Conservation (phyloP, 2,888 invertebrate genomes). For the Cynaeus angustus region DNA sequence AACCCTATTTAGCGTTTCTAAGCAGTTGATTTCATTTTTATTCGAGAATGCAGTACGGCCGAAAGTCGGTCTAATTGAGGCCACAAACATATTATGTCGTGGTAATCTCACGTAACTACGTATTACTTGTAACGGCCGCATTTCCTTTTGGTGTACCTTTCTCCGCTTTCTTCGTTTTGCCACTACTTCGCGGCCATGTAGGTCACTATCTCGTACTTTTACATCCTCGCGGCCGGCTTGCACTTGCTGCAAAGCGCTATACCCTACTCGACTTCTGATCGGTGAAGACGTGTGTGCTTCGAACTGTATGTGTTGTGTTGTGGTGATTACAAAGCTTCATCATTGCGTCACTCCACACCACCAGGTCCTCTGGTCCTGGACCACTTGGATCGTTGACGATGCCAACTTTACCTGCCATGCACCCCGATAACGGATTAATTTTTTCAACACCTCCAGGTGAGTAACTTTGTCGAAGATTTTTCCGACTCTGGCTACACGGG, state of each 20-base stretch:
- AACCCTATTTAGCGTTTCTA: slow-evolving; percentile 56
- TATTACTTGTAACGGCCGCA: slow-evolving; percentile 70
- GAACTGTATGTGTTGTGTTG: slow-evolving; percentile 56
- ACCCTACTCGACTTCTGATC: slow-evolving; percentile 58
- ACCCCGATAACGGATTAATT: slow-evolving; percentile 70
- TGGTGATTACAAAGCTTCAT: slow-evolving; percentile 58
- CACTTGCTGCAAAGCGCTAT: slow-evolving; percentile 64
- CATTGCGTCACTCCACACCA: slow-evolving; percentile 65
- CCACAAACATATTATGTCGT: slow-evolving; percentile 70
- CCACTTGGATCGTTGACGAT: slow-evolving; percentile 52
- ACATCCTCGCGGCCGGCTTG: slow-evolving; percentile 68
- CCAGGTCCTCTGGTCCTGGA: slow-evolving; percentile 56
- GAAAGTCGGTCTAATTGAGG: slow-evolving; percentile 65
- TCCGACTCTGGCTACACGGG: slow-evolving; percentile 46
- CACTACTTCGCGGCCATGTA: slow-evolving; percentile 71
- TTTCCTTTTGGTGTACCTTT: slow-evolving; percentile 71
- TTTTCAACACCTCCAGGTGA: slow-evolving; percentile 69
- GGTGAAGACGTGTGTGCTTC: slow-evolving; percentile 60
- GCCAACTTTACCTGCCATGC: slow-evolving; percentile 65
- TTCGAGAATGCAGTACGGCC: slow-evolving; percentile 67
- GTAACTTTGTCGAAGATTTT: slow-evolving; percentile 39
- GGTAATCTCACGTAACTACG: slow-evolving; percentile 72
- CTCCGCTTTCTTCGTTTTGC: slow-evolving; percentile 72
- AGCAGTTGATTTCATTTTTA: slow-evolving; percentile 68
- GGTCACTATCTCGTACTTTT: slow-evolving; percentile 72